Conservation (phyloP, 1,140 invertebrate species). For the Neotoxoptera formosana region DNA sequence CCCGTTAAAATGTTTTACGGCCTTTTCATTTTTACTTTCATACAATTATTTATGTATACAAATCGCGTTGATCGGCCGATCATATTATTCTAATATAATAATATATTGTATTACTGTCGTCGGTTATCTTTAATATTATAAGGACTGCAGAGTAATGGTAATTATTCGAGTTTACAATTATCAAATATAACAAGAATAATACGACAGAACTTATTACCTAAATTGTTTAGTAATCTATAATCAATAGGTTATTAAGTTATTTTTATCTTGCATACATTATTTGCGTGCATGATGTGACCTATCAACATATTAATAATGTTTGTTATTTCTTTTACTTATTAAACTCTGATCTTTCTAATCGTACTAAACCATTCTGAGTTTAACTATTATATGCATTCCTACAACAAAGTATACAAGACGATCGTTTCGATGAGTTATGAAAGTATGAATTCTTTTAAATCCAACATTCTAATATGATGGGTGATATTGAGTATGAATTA, state of each 20-base stretch:
- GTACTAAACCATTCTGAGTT: neutral
- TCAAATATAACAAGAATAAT: neutral
- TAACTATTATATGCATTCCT: neutral
- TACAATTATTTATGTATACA: neutral
- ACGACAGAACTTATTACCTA: neutral
- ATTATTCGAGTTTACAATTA: neutral
- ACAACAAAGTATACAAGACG: neutral
- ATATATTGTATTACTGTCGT: neutral
- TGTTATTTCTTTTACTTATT: neutral
- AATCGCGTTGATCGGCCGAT: neutral
- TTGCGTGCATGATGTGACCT: neutral
- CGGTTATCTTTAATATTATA: neutral
- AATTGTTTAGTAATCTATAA: slow-evolving; percentile 4
- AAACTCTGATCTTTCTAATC: slow-evolving; percentile 41
- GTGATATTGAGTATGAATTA: neutral
- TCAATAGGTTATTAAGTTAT: neutral
- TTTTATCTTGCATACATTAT: slow-evolving; percentile 35
- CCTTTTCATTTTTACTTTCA: neutral
- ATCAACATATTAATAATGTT: neutral
- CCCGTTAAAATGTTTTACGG: neutral
- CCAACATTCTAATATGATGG: neutral
- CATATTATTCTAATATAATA: neutral
- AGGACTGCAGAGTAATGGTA: neutral
- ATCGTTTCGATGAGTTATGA: neutral
- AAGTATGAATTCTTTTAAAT: neutral